A percentile compares a stretch with the other conserved stretches of the same genome.
Conservation (phyloP, 2,113 vertebrate species). For the Halichoerus grypus region DNA sequence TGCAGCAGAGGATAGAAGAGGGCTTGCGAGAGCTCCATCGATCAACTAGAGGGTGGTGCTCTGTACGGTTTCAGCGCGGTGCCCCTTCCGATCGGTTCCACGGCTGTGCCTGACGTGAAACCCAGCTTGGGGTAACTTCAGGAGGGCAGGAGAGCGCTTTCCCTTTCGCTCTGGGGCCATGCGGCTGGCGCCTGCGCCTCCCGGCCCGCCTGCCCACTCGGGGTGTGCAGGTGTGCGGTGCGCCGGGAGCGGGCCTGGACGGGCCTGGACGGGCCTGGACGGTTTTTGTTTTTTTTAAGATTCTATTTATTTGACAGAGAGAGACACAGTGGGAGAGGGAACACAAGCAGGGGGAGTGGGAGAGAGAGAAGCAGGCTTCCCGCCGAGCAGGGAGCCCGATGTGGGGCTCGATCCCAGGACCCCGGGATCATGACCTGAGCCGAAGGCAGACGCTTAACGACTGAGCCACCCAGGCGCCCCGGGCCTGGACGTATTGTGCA, state of each 20-base stretch:
- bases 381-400: too few species aligned
- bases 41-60: not conserved
- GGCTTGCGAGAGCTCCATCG: fast-evolving
- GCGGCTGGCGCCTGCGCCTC: not conserved
- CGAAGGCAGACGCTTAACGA: too few species aligned
- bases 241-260: not conserved
- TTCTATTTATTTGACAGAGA: too few species aligned
- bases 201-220: too few species aligned
- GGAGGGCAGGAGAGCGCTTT: not conserved
- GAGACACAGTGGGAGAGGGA: too few species aligned
- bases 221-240: not conserved
- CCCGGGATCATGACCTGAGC: too few species aligned
- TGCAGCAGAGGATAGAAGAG: not conserved
- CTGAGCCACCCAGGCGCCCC: too few species aligned
- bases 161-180: not conserved
- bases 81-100: fast-evolving
- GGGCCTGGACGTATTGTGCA: not conserved
- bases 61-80: fast-evolving
- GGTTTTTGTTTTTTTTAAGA: too few species aligned
- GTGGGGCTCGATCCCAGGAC: too few species aligned
- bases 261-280: not conserved
- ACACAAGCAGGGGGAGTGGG: too few species aligned
- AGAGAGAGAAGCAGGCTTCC: too few species aligned
- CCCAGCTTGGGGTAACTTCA: not conserved
- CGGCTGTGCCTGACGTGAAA: not conserved